Evolutionary conservation across 2,888 invertebrate species (phyloP), one percentile per base, ranked within the genome.

Genomic region (Ommatoiulus sabulosus): DNA sequence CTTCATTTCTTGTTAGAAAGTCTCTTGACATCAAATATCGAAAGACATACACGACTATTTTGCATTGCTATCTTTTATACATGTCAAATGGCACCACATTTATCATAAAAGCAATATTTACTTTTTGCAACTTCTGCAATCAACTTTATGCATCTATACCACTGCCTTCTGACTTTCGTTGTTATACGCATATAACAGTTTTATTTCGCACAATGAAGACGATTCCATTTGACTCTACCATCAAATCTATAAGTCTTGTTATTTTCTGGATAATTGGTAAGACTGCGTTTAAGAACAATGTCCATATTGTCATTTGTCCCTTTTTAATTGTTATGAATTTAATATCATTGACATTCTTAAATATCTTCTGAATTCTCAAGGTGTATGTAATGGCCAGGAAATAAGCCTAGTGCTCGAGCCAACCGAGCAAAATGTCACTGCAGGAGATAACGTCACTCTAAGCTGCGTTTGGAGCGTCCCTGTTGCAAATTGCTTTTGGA

Each of bases 221-320:
- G n/a, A n/a, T n/a, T n/a, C n/a, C n/a, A n/a, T n/a, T n/a, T n/a
- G n/a, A n/a, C n/a, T n/a, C n/a, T n/a, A n/a, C n/a, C 7, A 8
- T 7, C 20, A 72, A 20, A 20, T 72, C 20, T 24, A 20, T 20
- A 20, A n/a, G 20, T 72, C 20, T 72, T 72, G 72, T 72, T 20
- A 15, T 52, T 52, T 20, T 20, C 72, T 72, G 72, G 72, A 72
- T 72, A 72, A 72, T 72, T 72, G 72, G 72, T 72, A 72, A 72
- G 72, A 72, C 7, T 20, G 4, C 24, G 4, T 52, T 7, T 52
- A 52, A 15, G n/a, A n/a, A n/a, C n/a, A n/a, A n/a, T n/a, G n/a
- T n/a, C n/a, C n/a, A n/a, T n/a, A n/a, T n/a, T n/a, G n/a, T n/a
- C n/a, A n/a, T n/a, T n/a, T n/a, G n/a, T n/a, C n/a, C n/a, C n/a